phyloP scores from a whole-genome alignment of 2,113 vertebrate species.

The Melanocharis versteri region DNA sequence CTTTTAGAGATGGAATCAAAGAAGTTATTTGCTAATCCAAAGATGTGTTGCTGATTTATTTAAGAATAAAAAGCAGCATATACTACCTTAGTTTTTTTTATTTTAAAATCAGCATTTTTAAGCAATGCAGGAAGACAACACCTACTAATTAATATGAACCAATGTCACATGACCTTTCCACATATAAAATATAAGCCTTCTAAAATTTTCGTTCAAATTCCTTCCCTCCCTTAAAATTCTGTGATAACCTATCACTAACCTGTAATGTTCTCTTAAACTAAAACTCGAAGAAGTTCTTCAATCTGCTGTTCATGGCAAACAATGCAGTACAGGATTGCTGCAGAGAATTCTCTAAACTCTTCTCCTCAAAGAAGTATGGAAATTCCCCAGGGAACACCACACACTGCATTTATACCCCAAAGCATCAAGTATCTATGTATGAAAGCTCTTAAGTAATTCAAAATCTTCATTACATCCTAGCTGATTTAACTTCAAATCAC shows the following conservation, averaged over 20 bases:
- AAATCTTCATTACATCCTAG: neutral
- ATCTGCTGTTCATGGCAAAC: neutral
- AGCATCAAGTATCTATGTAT: neutral
- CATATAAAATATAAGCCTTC: neutral
- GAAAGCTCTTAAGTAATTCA: neutral
- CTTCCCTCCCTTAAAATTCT: neutral
- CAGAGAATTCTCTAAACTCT: neutral
- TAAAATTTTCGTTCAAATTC: neutral
- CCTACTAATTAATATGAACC: neutral
- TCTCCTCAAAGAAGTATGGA: neutral
- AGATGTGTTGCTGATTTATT: neutral
- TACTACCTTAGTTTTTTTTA: neutral
- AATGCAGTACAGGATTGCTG: neutral
- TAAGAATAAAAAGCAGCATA: neutral
- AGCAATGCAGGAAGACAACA: neutral
- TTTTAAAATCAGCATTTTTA: neutral
- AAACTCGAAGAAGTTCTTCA: neutral
- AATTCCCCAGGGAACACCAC: neutral
- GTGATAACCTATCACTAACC: neutral
- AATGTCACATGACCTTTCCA: rapidly evolving
- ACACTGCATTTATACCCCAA: neutral
- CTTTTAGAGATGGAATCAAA: neutral
- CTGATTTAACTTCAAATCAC: neutral
- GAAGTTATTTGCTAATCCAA: neutral
- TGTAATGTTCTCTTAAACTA: neutral